Evolutionary conservation across 2,797 vertebrate species (phyloP), one percentile per base, ranked within the genome.

Genomic region (Pipistrellus pipistrellus): DNA sequence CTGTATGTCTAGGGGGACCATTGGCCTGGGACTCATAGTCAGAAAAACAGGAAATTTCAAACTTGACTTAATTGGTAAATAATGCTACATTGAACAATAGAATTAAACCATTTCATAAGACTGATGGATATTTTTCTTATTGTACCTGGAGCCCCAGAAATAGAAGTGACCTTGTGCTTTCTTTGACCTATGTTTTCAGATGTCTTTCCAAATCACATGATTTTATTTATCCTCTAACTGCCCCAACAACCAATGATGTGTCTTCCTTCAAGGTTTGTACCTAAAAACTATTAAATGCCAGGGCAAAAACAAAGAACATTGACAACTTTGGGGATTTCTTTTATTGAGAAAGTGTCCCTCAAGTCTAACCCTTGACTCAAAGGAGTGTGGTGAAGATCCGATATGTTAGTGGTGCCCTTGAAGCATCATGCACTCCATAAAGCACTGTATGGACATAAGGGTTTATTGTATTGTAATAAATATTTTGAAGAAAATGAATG

Each of bases 401-500:
- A 38, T 11, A 18, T n/a, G 6, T 30, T 57, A 12, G 27, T 51
- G 23, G 14, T 46, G 11, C 9, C 59, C 48, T 80, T 66, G 64
- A 76, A 85, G 66, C 27, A 48, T 41, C 48, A 13, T n/a, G 7
- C 4, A 2, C 15, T 64, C 25, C 35, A 20, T 8, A 71, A 78
- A 83, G 57, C 46, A 76, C 76, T 9, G 5, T 7, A 41, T 2
- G 76, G 25, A 66, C 57, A 32, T 4, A 48, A 93, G 69, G 53
- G 35, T 88, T 85, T 87, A 55, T 73, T 12, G 32, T 62, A 57
- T 35, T 35, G 14, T 68, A 35, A 76, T 44, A 85, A 72, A 83
- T 48, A 77, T 71, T 89, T 68, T 84, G 69, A 78, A 91, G 80
- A 72, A 95, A 96, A 92, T n/a, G 38, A 53, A 93, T 90, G 82